Evolutionary conservation across 2,797 vertebrate genomes (phyloP), one percentile per base, ranked within the genome.

Genomic region (Gobio occitaniae): DNA sequence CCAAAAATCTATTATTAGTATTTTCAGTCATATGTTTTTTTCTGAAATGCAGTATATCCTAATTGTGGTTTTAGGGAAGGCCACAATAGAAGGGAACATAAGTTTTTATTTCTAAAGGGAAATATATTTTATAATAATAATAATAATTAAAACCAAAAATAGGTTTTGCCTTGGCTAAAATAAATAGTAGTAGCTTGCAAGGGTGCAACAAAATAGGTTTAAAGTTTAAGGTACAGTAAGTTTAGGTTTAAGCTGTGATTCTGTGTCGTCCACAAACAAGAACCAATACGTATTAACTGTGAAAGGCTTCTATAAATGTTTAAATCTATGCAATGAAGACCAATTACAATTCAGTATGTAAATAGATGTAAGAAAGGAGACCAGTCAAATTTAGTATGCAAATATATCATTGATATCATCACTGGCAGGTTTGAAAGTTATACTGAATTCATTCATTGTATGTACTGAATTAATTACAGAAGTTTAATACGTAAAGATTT

Each of bases 91-190:
- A 65, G 54, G 56, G 29, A n/a, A 44, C 3, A 32, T 3, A 71
- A 7, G 15, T 52, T 41, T 65, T 74, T 63, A 50, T 65, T 74
- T 82, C 25, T 65, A 32, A 72, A 70, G 71, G 29, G 71, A 52
- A n/a, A 48, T 41, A 50, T n/a, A 44, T 78, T 78, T 78, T 6
- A 5, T 36, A 15, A 72, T 3, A 15, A 72, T 59, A 29, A 70
- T 44, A 47, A 63, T 50, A 68, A 74, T 47, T 59, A 72, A 6
- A 47, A 38, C n/a, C 47, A 59, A 82, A 72, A 61, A 2, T 15
- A 59, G 1, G 48, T 66, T 32, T 36, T 82, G 32, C 12, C 48
- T 74, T 63, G 36, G 25, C 44, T 66, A 25, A 59, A 38, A 21
- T 19, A 77, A 61, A 77, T 59, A 41, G 1, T 13, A 61, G 36